Evolutionary conservation across 2,113 vertebrate species (phyloP), one percentile per base, ranked within the genome.

Genomic region (Silurus meridionalis): DNA sequence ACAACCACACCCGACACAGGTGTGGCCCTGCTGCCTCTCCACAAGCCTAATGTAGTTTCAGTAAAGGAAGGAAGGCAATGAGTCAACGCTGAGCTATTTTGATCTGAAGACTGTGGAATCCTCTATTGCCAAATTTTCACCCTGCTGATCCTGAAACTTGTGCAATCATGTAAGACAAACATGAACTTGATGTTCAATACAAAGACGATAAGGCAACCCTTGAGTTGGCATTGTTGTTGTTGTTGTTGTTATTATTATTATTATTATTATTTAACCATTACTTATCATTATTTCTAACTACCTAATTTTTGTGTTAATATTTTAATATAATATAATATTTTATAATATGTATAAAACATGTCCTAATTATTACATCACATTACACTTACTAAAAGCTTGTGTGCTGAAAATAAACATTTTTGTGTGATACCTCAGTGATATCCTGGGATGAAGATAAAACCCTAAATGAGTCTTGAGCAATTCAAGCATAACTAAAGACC

Each of bases 1-100:
- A 23, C 80, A 66, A 84, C 77, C 67, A 23, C 89, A 89, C 89
- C 84, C 83, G 81, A 86, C 80, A 86, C 89, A 86, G 85, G 81
- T 48, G 84, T 80, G 86, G 82, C 85, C 87, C 64, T 63, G 19
- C 75, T 84, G 85, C 82, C 77, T 82, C 60, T 82, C 80, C 53
- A 79, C 58, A 72, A 75, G 37, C 77, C 53, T 64, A 69, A 85
- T 83, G 67, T 57, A 85, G 78, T 72, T 83, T 66, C 74, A 83
- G 81, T 87, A 80, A 80, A 83, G 81, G 80, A 83, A 86, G 82
- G 74, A 87, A 85, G 87, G 81, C 82, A 80, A 11, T 88, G 89
- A 90, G 77, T 90, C 87, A 90, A 90, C 78, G 78, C 82, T 3
- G 53, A 90, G 71, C 66, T 60, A 83, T 88, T 84, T 17, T 46